Percentiles rank a stretch among this genome's conserved stretches.
Evolutionary conservation across 2,113 vertebrate species (phyloP).

Genomic region (Spheniscus mendiculus): DNA sequence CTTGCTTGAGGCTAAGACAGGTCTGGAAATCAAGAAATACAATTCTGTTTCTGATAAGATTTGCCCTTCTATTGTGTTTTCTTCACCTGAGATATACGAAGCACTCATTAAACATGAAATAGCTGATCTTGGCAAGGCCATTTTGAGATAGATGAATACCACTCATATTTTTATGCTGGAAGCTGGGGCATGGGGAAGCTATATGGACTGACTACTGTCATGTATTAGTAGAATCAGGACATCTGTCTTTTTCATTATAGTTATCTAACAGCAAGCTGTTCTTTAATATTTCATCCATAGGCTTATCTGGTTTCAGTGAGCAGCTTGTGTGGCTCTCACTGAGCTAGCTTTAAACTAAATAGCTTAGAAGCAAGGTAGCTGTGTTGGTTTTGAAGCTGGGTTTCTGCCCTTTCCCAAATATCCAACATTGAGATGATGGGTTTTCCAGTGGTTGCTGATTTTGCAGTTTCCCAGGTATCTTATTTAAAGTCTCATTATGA

Average conservation of each 20-base stretch:
- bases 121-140: background rate
- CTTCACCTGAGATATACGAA: background rate
- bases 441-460: background rate
- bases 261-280: background rate
- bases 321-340: background rate
- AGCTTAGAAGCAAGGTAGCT: background rate
- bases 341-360: background rate
- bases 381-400: background rate
- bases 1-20: constrained; percentile 30
- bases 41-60: background rate
- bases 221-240: background rate
- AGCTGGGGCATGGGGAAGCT: background rate
- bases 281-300: background rate
- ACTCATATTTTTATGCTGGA: background rate
- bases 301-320: background rate
- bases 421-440: background rate
- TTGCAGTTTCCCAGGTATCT: background rate
- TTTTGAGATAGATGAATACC: background rate
- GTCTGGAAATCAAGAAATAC: background rate
- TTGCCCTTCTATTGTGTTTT: background rate
- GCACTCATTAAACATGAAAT: background rate
- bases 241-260: background rate
- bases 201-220: background rate
- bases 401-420: background rate
- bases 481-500: background rate